phyloP scores from a whole-genome alignment of 1,140 invertebrate genomes.

The Drosophila bipectinata region DNA sequence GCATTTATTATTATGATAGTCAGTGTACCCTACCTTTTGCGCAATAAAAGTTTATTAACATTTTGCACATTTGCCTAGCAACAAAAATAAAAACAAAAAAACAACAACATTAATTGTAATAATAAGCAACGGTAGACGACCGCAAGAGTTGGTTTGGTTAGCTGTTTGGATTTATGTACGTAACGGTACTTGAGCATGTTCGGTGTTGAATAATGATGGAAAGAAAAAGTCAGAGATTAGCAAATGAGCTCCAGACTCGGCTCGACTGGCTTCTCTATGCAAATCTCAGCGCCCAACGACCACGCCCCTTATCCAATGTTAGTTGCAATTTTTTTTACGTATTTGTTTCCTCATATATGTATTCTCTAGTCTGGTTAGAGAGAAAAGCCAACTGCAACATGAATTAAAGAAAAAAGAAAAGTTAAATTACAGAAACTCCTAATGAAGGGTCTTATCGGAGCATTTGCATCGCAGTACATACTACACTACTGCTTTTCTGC shows the following conservation, averaged over 20 bases:
- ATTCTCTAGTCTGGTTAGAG: conserved; percentile 26
- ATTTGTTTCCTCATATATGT: background rate
- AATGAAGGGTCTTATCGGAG: conserved; percentile 35
- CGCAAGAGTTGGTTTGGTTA: conserved; percentile 67
- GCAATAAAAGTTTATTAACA: conserved; percentile 81
- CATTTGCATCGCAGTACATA: conserved; percentile 25
- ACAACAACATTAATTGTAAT: conserved; percentile 22
- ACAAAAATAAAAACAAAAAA: conserved; percentile 29
- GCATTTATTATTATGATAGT: conserved; percentile 6
- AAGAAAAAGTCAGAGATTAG: conserved; percentile 53
- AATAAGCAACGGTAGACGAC: conserved; percentile 56
- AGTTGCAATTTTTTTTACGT: too few relatives aligned
- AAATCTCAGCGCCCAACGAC: conserved; percentile 50
- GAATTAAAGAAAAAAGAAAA: conserved; percentile 23
- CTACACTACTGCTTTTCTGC: conserved; percentile 19
- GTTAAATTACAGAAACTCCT: conserved; percentile 25
- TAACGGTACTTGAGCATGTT: conserved; percentile 72
- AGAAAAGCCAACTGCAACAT: background rate
- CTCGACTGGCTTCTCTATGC: conserved; percentile 41
- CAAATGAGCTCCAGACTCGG: conserved; percentile 55
- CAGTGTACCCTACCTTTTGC: conserved; percentile 26
- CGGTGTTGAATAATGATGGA: conserved; percentile 74
- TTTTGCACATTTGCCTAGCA: conserved; percentile 73
- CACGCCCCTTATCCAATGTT: conserved; percentile 58
- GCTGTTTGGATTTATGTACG: conserved; percentile 55